These are phyloP conservation scores for Phasia obesa DNA, from an alignment of 2,888 invertebrate genomes.

Conservation along the genomic window DNA sequence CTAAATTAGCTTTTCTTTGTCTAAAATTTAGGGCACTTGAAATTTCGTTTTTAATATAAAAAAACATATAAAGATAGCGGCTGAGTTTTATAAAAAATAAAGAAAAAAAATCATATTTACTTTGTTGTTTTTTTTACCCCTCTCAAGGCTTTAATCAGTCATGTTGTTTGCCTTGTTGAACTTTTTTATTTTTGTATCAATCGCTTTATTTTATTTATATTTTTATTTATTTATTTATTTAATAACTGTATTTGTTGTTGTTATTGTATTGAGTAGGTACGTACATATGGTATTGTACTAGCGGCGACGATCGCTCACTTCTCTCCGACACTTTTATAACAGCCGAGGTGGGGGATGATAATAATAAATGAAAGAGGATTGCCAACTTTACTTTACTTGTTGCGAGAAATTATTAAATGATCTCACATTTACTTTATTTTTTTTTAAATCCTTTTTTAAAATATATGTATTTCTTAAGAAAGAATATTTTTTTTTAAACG, in stretches of 20 bases:
- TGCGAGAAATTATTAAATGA: no score
- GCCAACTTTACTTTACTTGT: no score
- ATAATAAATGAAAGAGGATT: background rate
- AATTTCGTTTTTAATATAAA: slow-evolving; percentile 10
- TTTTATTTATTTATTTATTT: slow-evolving; percentile 14
- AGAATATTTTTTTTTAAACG: no score
- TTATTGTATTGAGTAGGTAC: no score
- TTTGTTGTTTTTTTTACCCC: slow-evolving; percentile 41
- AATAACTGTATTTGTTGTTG: slow-evolving; percentile 26
- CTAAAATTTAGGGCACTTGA: slow-evolving; percentile 22
- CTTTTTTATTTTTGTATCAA: slow-evolving; percentile 27
- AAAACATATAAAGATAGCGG: background rate
- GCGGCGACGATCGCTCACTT: background rate
- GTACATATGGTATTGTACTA: background rate
- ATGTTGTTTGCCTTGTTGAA: slow-evolving; percentile 68
- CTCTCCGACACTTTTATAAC: no score
- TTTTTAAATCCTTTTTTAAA: no score
- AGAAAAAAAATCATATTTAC: slow-evolving; percentile 9
- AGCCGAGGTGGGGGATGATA: background rate
- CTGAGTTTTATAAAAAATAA: background rate
- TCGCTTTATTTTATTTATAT: slow-evolving; percentile 46
- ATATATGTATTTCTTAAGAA: no score
- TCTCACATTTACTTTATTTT: no score
- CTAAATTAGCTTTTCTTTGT: background rate
- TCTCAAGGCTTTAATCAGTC: slow-evolving; percentile 68